These are phyloP conservation scores for Cephus runcator DNA, from an alignment of 2,888 invertebrate genomes.

Conservation along the genomic window DNA sequence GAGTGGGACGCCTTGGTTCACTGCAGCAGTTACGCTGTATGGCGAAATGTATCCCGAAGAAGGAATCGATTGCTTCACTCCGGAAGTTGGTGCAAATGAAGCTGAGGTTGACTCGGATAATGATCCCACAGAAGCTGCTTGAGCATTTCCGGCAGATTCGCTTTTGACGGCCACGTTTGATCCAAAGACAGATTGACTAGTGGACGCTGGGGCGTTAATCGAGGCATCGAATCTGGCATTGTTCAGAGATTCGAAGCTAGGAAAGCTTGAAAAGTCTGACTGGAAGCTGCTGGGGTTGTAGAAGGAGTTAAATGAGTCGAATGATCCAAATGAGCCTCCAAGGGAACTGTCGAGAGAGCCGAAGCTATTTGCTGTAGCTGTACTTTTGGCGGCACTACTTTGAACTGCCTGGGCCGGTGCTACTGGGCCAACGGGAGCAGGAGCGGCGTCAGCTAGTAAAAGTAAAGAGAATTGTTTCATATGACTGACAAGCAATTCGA, in stretches of 20 bases:
- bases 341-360: not conserved
- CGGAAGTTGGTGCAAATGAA: not conserved
- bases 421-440: not conserved
- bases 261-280: not conserved
- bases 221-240: not conserved
- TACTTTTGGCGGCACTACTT: not conserved
- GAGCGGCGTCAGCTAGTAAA: not conserved
- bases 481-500: not conserved
- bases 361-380: not conserved
- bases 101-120: not conserved
- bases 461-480: not conserved
- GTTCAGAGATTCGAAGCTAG: not conserved
- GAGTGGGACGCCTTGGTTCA: not conserved
- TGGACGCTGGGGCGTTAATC: not conserved
- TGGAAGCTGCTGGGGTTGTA: not conserved
- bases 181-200: not conserved
- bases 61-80: not conserved
- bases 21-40: not conserved
- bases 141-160: not conserved
- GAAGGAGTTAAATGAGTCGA: not conserved
- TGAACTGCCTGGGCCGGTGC: not conserved
- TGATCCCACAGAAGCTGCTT: not conserved
- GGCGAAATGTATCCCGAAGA: not conserved
- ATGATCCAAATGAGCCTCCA: not conserved
- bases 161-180: not conserved